Conservation (phyloP, 2,113 vertebrate species). For the Corythaeola cristata region DNA sequence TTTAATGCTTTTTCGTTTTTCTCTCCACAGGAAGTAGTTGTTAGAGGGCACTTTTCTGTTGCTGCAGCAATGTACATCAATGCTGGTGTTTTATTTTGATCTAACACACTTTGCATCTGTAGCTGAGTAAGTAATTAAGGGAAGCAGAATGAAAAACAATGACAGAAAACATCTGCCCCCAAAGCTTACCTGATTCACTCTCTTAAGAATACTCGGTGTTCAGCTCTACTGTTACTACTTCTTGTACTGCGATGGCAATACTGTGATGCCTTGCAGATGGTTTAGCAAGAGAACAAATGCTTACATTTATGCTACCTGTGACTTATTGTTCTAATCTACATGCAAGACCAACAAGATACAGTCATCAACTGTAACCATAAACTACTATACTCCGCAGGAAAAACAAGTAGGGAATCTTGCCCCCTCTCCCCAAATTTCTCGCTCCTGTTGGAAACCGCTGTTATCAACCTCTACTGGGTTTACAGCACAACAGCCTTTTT, state of each 20-base stretch:
- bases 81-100: not conserved
- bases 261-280: accelerated
- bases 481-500: not conserved
- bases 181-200: not conserved
- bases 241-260: not conserved
- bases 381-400: not conserved
- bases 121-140: not conserved
- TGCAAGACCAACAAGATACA: not conserved
- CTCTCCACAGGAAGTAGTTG: not conserved
- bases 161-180: not conserved
- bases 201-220: not conserved
- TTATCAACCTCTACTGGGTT: not conserved
- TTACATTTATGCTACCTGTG: not conserved
- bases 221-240: not conserved
- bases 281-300: not conserved
- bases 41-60: not conserved
- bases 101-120: not conserved
- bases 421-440: not conserved
- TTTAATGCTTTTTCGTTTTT: not conserved
- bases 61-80: not conserved
- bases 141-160: not conserved
- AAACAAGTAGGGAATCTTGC: not conserved
- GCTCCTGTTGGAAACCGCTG: not conserved
- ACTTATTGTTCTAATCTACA: not conserved
- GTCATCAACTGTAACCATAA: not conserved